A percentile compares a stretch with the other conserved stretches of the same genome.
Conservation (phyloP, 2,888 invertebrate species). For the Drosophila melanocephala region DNA sequence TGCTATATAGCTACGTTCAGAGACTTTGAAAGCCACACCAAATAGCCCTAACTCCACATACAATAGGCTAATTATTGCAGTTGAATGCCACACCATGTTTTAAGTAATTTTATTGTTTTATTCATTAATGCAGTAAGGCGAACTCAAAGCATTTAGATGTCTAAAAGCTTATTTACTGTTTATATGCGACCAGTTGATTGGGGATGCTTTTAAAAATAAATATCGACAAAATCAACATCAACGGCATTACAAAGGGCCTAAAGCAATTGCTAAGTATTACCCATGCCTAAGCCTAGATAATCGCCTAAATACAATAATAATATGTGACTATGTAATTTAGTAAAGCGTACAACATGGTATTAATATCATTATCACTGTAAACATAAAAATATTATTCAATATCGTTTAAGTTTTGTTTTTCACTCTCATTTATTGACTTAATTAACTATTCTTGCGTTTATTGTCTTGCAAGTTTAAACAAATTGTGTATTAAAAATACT, state of each 20-base stretch:
- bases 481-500: slow-evolving; percentile 63
- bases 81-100: background rate
- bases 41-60: background rate
- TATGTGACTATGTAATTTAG: background rate
- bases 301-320: background rate
- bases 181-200: background rate
- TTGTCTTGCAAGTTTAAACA: slow-evolving; percentile 57
- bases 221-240: background rate
- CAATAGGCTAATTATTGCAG: background rate
- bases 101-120: background rate
- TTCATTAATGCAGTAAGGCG: background rate
- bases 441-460: slow-evolving; percentile 42
- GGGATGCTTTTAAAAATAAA: background rate
- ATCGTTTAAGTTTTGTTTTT: background rate
- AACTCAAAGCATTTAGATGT: background rate
- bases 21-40: slow-evolving; percentile 46
- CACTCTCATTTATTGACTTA: slow-evolving; percentile 4
- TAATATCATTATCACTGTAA: background rate
- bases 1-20: slow-evolving; percentile 77
- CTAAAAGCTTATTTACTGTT: background rate
- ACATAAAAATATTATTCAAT: background rate
- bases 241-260: background rate
- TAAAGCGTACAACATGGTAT: background rate
- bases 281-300: background rate
- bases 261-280: background rate